Percentiles rank a stretch among this genome's conserved stretches.
These are phyloP conservation scores for Mya arenaria DNA, from an alignment of 1,140 invertebrate genomes.

Conservation along the genomic window DNA sequence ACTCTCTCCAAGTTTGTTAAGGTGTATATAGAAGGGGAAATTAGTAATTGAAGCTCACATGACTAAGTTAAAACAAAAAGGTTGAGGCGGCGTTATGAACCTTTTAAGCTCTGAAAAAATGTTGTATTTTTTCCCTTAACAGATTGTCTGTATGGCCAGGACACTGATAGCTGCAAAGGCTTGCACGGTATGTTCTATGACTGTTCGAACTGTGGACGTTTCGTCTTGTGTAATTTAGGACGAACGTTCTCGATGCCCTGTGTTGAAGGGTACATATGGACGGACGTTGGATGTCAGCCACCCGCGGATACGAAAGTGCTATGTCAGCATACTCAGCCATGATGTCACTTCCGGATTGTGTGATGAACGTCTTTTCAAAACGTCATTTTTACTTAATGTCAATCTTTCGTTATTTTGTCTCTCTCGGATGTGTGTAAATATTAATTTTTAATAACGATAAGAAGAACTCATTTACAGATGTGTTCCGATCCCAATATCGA, in stretches of 20 bases:
- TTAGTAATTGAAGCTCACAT: too few relatives aligned
- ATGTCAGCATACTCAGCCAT: too few relatives aligned
- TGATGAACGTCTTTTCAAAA: background rate
- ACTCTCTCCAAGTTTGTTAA: too few relatives aligned
- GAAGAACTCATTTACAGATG: too few relatives aligned
- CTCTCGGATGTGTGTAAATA: background rate
- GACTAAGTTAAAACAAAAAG: too few relatives aligned
- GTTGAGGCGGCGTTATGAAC: too few relatives aligned
- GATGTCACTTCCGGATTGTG: background rate
- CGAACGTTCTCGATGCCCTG: constrained; percentile 16
- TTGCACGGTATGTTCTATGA: constrained; percentile 39
- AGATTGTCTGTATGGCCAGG: constrained; percentile 26
- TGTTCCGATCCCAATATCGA: too few relatives aligned
- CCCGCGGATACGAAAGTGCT: constrained; percentile 15
- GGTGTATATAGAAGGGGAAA: too few relatives aligned
- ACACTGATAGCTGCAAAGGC: too few relatives aligned
- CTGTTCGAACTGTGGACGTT: constrained; percentile 28
- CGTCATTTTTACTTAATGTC: background rate
- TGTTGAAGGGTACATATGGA: constrained; percentile 28
- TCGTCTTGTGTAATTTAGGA: constrained; percentile 16
- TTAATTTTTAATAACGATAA: too few relatives aligned
- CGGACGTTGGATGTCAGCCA: constrained; percentile 22
- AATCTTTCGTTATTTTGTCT: background rate
- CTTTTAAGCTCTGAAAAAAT: too few relatives aligned
- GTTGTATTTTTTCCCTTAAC: too few relatives aligned